Conservation (phyloP, 1,140 invertebrate genomes). For the Hormaphis cornu region DNA sequence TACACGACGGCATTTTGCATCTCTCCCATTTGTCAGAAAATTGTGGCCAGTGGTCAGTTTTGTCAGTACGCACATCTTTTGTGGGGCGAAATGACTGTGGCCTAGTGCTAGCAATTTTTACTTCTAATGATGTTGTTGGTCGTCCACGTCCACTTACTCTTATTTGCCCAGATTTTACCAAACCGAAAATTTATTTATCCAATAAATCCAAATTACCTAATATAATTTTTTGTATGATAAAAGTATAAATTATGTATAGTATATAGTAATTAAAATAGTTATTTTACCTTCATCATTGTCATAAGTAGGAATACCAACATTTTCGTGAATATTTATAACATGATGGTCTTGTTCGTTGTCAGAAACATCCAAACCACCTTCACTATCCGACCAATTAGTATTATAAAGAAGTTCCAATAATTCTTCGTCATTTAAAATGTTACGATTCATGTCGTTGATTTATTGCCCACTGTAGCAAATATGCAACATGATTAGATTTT, state of each 20-base stretch:
- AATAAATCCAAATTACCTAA: no score
- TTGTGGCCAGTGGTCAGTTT: slow-evolving; percentile 35
- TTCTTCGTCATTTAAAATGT: neutral
- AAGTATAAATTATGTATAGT: neutral
- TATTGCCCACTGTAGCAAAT: neutral
- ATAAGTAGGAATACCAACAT: neutral
- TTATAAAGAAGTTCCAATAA: neutral
- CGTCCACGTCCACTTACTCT: no score
- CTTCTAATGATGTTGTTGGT: no score
- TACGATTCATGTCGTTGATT: neutral
- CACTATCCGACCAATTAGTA: slow-evolving; percentile 3
- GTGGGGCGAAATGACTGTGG: neutral
- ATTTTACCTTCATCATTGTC: neutral
- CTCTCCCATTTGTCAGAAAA: slow-evolving; percentile 33
- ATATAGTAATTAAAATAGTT: neutral
- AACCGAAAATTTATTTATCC: no score
- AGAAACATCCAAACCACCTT: neutral
- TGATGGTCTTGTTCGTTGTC: neutral
- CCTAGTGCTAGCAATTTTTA: no score
- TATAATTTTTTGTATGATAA: neutral
- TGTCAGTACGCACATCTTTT: slow-evolving; percentile 34
- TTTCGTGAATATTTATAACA: neutral
- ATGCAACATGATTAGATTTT: slow-evolving; percentile 7
- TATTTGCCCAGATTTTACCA: no score
- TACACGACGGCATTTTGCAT: slow-evolving; percentile 34